Evolutionary conservation across 2,797 vertebrate species (phyloP).

Genomic region (Parambassis ranga): DNA sequence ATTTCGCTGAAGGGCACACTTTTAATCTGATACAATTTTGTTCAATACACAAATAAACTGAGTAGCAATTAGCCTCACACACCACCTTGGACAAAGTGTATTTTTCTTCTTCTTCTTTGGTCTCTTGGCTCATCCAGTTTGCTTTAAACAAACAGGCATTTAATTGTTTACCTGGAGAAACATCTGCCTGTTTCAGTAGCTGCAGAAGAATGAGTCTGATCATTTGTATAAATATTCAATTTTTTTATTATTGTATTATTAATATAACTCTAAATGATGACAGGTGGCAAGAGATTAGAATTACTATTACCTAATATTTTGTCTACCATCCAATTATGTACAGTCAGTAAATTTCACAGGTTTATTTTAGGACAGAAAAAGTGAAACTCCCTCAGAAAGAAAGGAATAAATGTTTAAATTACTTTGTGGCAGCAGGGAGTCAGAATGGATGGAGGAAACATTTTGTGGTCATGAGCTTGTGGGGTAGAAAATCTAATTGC

Average conservation of each 20-base stretch:
- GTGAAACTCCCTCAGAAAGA: not conserved
- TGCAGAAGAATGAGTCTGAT: not conserved
- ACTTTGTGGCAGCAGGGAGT: slow-evolving; percentile 16
- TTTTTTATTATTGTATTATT: not conserved
- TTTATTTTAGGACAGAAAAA: slow-evolving; percentile 7
- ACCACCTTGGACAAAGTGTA: not conserved
- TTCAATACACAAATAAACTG: not conserved
- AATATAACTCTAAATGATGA: not conserved
- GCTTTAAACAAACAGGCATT: not conserved
- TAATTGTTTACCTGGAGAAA: not conserved
- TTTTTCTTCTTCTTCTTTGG: not conserved
- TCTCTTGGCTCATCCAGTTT: not conserved
- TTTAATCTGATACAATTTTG: not conserved
- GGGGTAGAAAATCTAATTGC: slow-evolving; percentile 38
- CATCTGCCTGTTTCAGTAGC: not conserved
- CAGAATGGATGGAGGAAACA: not conserved
- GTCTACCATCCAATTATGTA: not conserved
- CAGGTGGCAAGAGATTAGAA: not conserved
- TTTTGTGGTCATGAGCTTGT: slow-evolving; percentile 9
- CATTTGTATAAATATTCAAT: no score
- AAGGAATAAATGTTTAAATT: slow-evolving; percentile 9
- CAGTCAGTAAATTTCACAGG: not conserved
- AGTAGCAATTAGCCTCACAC: not conserved
- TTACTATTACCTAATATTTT: not conserved
- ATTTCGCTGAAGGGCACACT: not conserved